phyloP scores from a whole-genome alignment of 2,797 vertebrate species.

The Sternotherus odoratus region DNA sequence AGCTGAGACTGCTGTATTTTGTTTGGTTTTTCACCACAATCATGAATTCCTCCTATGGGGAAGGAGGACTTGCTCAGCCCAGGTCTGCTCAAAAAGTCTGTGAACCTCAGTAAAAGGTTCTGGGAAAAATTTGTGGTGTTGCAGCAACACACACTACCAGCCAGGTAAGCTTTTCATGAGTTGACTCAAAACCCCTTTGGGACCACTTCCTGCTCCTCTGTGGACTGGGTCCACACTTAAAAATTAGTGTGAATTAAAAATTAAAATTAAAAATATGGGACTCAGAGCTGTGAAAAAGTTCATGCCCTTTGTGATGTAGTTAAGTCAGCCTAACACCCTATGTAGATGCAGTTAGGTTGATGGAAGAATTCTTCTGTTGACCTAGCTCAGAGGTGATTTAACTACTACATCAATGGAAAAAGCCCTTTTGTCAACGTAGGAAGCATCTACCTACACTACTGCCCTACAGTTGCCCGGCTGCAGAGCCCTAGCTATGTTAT shows the following conservation, averaged over 20 bases:
- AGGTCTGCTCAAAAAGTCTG: background rate
- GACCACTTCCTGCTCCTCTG: background rate
- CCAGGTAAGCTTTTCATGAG: background rate
- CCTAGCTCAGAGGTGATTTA: background rate
- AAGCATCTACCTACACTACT: too few species aligned
- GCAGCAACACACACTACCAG: background rate
- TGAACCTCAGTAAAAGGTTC: background rate
- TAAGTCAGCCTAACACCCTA: background rate
- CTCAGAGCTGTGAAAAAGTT: background rate
- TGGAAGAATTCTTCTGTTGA: background rate
- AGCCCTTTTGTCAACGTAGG: background rate
- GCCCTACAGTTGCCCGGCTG: too few species aligned
- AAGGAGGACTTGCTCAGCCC: background rate
- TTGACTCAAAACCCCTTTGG: background rate
- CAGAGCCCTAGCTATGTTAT: too few species aligned
- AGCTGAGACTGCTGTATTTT: background rate
- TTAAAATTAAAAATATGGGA: too few species aligned
- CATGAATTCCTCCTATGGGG: background rate
- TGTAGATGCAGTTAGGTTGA: background rate
- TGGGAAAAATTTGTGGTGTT: background rate
- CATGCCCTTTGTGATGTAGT: background rate
- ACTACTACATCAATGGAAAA: background rate
- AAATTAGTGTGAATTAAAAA: too few species aligned
- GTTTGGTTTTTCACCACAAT: rapidly evolving
- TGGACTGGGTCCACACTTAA: background rate